phyloP scores from a whole-genome alignment of 1,140 invertebrate genomes.

The Macrosteles quadrilineatus region DNA sequence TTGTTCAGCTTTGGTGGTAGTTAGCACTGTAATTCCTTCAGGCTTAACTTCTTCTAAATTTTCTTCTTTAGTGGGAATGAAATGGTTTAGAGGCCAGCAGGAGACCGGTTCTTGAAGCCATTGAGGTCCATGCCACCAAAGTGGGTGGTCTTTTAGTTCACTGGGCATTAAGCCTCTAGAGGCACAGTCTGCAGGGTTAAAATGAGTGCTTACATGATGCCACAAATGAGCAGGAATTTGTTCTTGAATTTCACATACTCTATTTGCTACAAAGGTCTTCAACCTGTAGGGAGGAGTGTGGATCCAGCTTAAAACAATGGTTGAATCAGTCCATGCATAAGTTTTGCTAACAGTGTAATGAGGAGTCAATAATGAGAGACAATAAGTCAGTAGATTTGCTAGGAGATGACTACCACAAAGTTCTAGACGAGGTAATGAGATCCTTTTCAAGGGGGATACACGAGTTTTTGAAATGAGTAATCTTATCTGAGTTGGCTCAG shows the following conservation, averaged over 20 bases:
- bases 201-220: conserved; percentile 35
- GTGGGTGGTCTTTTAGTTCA: background rate
- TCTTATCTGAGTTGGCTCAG: too few species aligned
- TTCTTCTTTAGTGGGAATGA: too few species aligned
- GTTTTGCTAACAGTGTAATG: background rate
- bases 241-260: conserved; percentile 20
- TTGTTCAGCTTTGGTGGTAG: too few species aligned
- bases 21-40: too few species aligned
- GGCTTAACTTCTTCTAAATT: too few species aligned
- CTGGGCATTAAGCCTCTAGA: conserved; percentile 38
- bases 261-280: conserved; percentile 28
- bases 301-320: conserved; percentile 31
- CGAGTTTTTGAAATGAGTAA: conserved; percentile 16
- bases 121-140: conserved; percentile 34
- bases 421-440: conserved; percentile 16
- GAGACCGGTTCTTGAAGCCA: background rate
- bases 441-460: conserved; percentile 23
- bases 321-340: conserved; percentile 30
- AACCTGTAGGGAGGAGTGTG: conserved; percentile 13
- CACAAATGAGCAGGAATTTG: conserved; percentile 22
- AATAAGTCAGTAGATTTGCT: conserved; percentile 13
- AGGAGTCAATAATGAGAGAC: background rate
- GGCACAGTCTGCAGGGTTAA: conserved; percentile 45
- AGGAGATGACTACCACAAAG: background rate
- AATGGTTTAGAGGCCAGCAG: too few species aligned